Evolutionary conservation across 2,797 vertebrate species (phyloP).

Genomic region (Phoxinus dragarum): DNA sequence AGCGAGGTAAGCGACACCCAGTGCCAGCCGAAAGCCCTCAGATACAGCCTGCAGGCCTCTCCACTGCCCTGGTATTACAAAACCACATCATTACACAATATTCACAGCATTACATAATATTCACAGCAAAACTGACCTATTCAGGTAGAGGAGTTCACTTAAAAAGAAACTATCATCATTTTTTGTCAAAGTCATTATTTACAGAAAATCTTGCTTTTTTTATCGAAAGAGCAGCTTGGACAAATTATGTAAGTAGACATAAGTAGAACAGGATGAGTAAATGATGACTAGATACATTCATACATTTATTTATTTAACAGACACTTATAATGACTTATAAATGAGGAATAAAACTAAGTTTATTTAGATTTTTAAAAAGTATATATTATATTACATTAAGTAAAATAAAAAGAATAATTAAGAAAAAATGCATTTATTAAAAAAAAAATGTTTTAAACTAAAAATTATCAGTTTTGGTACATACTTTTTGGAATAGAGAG

Average conservation of each 20-base stretch:
- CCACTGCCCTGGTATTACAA: constrained; percentile 65
- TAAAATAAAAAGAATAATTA: neutral
- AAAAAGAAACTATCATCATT: neutral
- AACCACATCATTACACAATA: neutral
- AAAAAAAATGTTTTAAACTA: neutral
- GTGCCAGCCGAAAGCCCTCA: constrained; percentile 68
- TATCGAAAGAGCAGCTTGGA: neutral
- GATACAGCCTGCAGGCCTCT: constrained; percentile 66
- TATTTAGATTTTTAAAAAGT: neutral
- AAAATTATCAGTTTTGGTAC: neutral
- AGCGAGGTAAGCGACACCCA: constrained; percentile 66
- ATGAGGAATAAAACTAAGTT: neutral
- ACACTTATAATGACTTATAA: neutral
- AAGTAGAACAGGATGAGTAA: neutral
- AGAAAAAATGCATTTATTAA: neutral
- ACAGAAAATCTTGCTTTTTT: neutral
- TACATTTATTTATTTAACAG: neutral
- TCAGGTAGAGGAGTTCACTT: neutral
- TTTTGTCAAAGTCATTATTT: neutral
- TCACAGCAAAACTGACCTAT: neutral
- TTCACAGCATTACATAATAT: neutral
- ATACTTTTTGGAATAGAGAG: neutral
- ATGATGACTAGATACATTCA: neutral
- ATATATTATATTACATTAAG: neutral
- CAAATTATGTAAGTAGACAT: neutral